Evolutionary conservation across 2,888 invertebrate species (phyloP), one percentile per base, ranked within the genome.

Genomic region (Lasius platythorax): DNA sequence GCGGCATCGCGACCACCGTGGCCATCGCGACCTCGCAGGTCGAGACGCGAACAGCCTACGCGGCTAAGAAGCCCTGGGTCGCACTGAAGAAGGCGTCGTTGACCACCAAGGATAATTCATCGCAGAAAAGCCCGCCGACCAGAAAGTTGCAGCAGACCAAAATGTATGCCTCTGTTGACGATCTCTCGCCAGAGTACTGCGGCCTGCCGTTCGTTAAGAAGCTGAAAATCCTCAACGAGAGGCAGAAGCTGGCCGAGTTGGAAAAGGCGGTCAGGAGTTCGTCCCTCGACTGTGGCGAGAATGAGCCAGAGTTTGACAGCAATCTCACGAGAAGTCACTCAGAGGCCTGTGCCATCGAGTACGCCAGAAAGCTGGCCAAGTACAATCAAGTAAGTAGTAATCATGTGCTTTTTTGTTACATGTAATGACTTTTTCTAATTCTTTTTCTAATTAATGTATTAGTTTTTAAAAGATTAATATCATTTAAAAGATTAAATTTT

Each of bases 161-260:
- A 94, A 96, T 97, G 93, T 98, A 98, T 95, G 96, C 96, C 86
- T 98, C 98, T n/a, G 97, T 98, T 74, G 98, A 98, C 92, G 98
- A 98, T 94, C 95, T 98, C 53, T 98, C 98, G 11, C 98, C 98
- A 0, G 98, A 98, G 94, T 98, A 98, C 92, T 97, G 97, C 74
- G 97, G 98, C 18, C 95, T 98, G 84, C 98, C 98, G 0, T 98
- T 98, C 93, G 98, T 98, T 0, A 98, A 98, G 95, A 98, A 98
- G 92, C 95, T 98, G 72, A 98, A 98, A 95, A 98, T 98, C 90
- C 96, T 98, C 68, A 98, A 98, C 94, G 98, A 98, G 95, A 96
- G 98, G 12, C 98, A 98, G 94, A 98, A 98, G 95, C 95, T 98
- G 86, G 98, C 97, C 50, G 98, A 98, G 93, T 95, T 98, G 67